Base-by-base conservation (phyloP, 2,888 invertebrate species). In the Protophormia terraenovae region DNA sequence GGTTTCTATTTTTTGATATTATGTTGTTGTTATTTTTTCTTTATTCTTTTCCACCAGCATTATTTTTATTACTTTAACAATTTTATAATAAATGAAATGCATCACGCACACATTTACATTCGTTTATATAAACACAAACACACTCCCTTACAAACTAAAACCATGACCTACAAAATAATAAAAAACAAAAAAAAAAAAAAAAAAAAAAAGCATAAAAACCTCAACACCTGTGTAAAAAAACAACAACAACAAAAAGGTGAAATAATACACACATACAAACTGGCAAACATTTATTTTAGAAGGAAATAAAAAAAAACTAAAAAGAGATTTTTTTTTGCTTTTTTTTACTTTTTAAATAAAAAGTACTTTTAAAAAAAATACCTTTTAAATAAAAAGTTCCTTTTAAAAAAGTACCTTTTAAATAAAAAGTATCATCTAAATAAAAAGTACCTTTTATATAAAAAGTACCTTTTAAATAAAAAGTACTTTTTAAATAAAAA, bases 141-240 rank as follows among this genome's bases (percentile, higher is more conserved):
- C 7, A n/a, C 29, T 32, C 14, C 12, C 6, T 55, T 16, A 50
- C 19, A 29, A 78, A 45, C 73, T 64, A 58, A 82, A 85, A 75
- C 85, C 85, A 85, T 82, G 85, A 85, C 85, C 85, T 85, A 85
- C 85, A 85, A 82, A 78, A 67, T 19, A 55, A 32, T 19, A 62
- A 38, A 29, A 80, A 60, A 35, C 38, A 78, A 29, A 82, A 71
- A 64, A 76, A 73, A 77, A 73, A n/a, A n/a, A 60, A 35, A 47
- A 78, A 29, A 82, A 71, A 64, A 76, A 73, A 77, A 73, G 53
- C 32, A 50, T 53, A 53, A 38, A 71, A 76, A 50, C 58, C 73
- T 53, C 77, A 78, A 78, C 85, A 85, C 82, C 85, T 85, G 82
- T 58, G 22, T n/a, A n/a, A 64, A 64, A 64, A 38, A 64, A 29